phyloP scores from a whole-genome alignment of 1,140 invertebrate genomes.

The Holotrichia oblita region DNA sequence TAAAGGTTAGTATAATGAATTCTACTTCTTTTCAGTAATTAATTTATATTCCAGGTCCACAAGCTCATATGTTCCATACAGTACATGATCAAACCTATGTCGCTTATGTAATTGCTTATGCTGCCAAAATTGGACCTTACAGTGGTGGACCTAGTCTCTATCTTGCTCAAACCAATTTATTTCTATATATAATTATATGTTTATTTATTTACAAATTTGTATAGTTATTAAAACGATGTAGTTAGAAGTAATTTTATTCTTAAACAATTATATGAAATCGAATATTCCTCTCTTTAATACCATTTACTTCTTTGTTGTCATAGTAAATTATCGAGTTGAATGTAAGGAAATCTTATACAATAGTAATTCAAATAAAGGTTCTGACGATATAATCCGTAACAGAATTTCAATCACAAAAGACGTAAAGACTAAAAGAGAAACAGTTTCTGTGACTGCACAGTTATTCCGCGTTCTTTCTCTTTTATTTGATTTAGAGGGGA shows the following conservation, averaged over 20 bases:
- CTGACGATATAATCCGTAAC: not conserved
- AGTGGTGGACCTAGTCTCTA: constrained; percentile 42
- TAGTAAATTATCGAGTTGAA: not conserved
- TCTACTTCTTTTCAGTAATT: not conserved
- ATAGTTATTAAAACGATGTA: not conserved
- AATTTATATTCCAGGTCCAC: constrained; percentile 71
- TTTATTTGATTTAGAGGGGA: not conserved
- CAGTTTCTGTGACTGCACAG: not conserved
- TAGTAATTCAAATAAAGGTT: not conserved
- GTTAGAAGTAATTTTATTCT: not conserved
- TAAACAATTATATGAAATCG: not conserved
- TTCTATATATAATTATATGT: not conserved
- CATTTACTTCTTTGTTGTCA: too few relatives aligned
- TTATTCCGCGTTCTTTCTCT: not conserved
- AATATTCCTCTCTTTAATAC: not conserved
- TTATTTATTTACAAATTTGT: not conserved
- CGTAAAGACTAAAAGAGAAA: not conserved
- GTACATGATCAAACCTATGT: constrained; percentile 94
- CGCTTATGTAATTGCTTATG: constrained; percentile 85
- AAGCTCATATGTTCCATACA: constrained; percentile 85
- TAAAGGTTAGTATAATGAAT: constrained; percentile 65
- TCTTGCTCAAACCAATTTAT: not conserved
- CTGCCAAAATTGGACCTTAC: constrained; percentile 73
- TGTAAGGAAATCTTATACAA: not conserved
- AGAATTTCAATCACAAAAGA: not conserved